Evolutionary conservation across 2,888 invertebrate genomes (phyloP).

Genomic region (Zygogramma bicolorata): DNA sequence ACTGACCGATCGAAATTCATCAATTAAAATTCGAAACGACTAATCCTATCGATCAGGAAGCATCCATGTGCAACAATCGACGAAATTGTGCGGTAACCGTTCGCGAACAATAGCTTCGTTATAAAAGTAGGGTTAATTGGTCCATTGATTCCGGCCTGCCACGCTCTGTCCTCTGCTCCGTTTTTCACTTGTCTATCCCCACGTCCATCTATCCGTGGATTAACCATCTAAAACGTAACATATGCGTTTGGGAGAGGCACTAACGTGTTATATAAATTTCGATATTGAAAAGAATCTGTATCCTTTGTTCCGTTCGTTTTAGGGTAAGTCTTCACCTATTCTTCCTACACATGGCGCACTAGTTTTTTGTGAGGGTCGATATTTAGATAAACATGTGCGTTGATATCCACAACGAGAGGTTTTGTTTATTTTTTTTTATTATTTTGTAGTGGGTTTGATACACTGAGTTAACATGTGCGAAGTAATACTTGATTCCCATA

Average conservation of each 20-base stretch:
- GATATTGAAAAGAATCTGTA: constrained; percentile 32
- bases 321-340: constrained; percentile 36
- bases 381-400: constrained; percentile 28
- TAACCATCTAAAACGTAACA: constrained; percentile 39
- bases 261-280: constrained; percentile 35
- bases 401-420: neutral
- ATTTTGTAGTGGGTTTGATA: constrained; percentile 24
- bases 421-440: constrained; percentile 18
- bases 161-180: constrained; percentile 5
- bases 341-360: constrained; percentile 34
- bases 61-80: constrained; percentile 28
- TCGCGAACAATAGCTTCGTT: constrained; percentile 42
- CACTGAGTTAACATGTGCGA: constrained; percentile 30
- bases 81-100: constrained; percentile 35
- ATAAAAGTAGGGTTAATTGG: constrained; percentile 46
- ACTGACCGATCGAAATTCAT: constrained; percentile 11
- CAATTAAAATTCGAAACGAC: constrained; percentile 12
- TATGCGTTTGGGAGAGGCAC: constrained; percentile 35
- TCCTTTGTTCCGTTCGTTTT: constrained; percentile 40
- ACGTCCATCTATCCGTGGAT: neutral
- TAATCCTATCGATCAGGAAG: constrained; percentile 33
- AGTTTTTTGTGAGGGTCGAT: constrained; percentile 24
- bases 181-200: neutral
- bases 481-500: constrained; percentile 34
- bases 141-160: constrained; percentile 39